These are phyloP conservation scores for Apodemia mormo DNA, from an alignment of 2,888 invertebrate species.

Conservation along the genomic window DNA sequence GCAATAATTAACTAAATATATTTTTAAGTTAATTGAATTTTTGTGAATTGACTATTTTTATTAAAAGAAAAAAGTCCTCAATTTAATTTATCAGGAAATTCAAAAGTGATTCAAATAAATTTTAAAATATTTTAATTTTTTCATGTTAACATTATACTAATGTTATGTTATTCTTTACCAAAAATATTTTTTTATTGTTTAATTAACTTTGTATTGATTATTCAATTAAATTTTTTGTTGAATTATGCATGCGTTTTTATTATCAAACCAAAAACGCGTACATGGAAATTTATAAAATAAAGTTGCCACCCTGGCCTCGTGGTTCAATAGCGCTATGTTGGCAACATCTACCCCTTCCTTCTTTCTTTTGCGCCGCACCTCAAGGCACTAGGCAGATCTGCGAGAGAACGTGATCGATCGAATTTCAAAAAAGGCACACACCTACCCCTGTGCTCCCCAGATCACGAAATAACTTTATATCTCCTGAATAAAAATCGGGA, in stretches of 20 bases:
- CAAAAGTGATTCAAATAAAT: background rate
- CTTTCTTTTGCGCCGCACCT: conserved; percentile 80
- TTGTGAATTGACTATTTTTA: background rate
- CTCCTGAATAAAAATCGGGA: conserved; percentile 74
- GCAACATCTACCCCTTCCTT: conserved; percentile 76
- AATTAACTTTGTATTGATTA: background rate
- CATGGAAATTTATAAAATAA: conserved; percentile 1
- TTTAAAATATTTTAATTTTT: no score
- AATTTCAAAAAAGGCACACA: conserved; percentile 81
- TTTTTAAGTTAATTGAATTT: background rate
- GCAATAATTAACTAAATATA: conserved; percentile 14
- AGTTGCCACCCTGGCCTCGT: conserved; percentile 70
- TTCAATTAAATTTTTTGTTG: no score
- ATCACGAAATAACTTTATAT: conserved; percentile 77
- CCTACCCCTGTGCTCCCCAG: conserved; percentile 79
- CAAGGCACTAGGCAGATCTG: conserved; percentile 73
- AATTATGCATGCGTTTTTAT: background rate
- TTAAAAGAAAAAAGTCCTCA: background rate
- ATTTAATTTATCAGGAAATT: background rate
- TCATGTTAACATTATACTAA: no score
- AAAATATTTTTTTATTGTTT: background rate
- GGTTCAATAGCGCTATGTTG: conserved; percentile 69
- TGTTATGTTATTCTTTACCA: no score
- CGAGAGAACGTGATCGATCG: conserved; percentile 81
- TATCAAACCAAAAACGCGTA: background rate